Conservation (phyloP, 2,113 vertebrate species). For the Ellobius talpinus region DNA sequence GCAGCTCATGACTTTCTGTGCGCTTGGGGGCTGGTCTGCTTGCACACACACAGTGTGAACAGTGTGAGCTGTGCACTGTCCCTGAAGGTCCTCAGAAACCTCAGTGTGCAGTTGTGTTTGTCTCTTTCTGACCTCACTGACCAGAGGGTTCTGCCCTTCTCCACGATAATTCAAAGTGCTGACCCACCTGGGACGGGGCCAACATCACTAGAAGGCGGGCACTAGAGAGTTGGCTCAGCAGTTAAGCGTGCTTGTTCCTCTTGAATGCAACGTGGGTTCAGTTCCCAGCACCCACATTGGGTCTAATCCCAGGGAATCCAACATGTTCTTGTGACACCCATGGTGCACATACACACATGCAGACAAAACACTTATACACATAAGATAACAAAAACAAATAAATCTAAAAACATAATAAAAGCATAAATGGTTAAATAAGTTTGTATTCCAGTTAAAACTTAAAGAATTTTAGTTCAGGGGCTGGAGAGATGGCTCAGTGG, state of each 20-base stretch:
- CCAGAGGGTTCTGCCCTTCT: not conserved
- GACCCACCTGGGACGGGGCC: not conserved
- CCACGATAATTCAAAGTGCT: not conserved
- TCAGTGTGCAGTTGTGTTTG: not conserved
- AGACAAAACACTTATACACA: not conserved
- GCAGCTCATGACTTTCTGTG: not conserved
- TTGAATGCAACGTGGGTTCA: not conserved
- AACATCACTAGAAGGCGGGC: not conserved
- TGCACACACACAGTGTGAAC: not conserved
- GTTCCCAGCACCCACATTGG: not conserved
- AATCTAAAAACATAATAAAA: not conserved
- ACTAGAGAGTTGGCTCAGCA: not conserved
- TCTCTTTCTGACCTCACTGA: not conserved
- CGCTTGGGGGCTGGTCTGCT: not conserved
- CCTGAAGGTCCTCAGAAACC: not conserved
- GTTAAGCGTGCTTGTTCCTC: not conserved
- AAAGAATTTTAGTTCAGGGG: not conserved
- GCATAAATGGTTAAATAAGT: not conserved
- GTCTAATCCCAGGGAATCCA: not conserved
- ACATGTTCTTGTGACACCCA: not conserved
- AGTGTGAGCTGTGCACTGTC: not conserved
- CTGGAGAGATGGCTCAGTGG: no score
- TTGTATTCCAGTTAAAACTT: not conserved
- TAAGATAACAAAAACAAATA: not conserved
- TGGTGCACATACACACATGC: not conserved